Conservation (phyloP, 2,888 invertebrate species). For the Apamea epomidion region DNA sequence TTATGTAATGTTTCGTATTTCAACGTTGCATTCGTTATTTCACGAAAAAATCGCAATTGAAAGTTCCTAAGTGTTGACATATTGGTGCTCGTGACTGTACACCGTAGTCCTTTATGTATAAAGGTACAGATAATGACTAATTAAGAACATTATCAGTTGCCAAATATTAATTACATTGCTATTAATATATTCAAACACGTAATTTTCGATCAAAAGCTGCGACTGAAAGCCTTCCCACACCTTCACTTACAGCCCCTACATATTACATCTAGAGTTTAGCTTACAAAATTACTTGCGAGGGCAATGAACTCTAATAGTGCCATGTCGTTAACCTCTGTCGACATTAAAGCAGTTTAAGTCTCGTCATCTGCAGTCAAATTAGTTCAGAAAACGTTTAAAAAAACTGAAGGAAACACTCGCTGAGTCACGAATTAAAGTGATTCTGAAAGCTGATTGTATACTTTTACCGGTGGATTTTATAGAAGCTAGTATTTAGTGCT, state of each 20-base stretch:
- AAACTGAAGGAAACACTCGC: conserved; percentile 30
- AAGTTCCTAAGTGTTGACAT: too few species aligned
- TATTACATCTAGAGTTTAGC: conserved; percentile 4
- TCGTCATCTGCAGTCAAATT: conserved; percentile 52
- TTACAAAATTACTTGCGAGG: conserved; percentile 13
- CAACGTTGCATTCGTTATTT: too few species aligned
- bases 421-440: conserved; percentile 26
- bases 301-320: conserved; percentile 24
- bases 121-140: neutral
- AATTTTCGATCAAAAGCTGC: neutral
- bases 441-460: conserved; percentile 14
- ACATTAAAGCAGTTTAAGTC: conserved; percentile 44
- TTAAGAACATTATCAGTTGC: neutral
- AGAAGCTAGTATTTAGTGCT: neutral
- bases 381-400: conserved; percentile 33
- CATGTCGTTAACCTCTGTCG: conserved; percentile 26
- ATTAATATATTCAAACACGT: neutral
- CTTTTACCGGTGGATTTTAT: conserved; percentile 3
- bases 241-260: neutral
- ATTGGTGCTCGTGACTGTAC: too few species aligned
- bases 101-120: neutral
- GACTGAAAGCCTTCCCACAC: neutral
- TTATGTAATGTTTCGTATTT: too few species aligned
- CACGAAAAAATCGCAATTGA: too few species aligned
- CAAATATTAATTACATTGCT: conserved; percentile 8